Conservation (phyloP, 1,140 invertebrate species). For the Hydropsyche tenuis region DNA sequence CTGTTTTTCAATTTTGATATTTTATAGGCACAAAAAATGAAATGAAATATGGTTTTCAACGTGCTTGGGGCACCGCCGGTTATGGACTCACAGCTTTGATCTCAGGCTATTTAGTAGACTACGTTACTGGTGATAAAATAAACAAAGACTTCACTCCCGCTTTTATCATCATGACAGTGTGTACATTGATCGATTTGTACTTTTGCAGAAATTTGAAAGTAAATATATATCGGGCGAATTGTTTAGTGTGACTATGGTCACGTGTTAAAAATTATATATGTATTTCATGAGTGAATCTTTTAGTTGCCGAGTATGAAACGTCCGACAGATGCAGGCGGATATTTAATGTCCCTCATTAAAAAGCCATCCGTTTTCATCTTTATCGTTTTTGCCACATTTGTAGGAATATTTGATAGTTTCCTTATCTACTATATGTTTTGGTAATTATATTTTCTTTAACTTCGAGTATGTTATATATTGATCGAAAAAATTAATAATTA, state of each 20-base stretch:
- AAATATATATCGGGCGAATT: slow-evolving; percentile 35
- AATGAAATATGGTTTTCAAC: slow-evolving; percentile 75
- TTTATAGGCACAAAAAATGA: slow-evolving; percentile 53
- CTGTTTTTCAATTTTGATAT: background rate
- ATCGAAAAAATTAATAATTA: too few relatives aligned
- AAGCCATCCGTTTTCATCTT: slow-evolving; percentile 70
- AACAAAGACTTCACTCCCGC: slow-evolving; percentile 74
- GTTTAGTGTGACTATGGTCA: background rate
- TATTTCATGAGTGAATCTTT: slow-evolving; percentile 49
- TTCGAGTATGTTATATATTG: too few relatives aligned
- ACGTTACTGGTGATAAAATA: slow-evolving; percentile 58
- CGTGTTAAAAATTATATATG: background rate
- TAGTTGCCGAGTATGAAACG: slow-evolving; percentile 71
- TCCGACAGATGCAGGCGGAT: slow-evolving; percentile 68
- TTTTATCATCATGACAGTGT: slow-evolving; percentile 68
- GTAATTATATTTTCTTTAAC: slow-evolving; percentile 59
- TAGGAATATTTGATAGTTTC: slow-evolving; percentile 77
- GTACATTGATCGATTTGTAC: slow-evolving; percentile 68
- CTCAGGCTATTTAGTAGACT: slow-evolving; percentile 70
- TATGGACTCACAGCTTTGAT: slow-evolving; percentile 73
- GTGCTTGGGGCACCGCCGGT: slow-evolving; percentile 80
- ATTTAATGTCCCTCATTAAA: slow-evolving; percentile 62
- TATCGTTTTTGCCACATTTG: slow-evolving; percentile 72
- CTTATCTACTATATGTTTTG: slow-evolving; percentile 82
- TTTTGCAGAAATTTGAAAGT: slow-evolving; percentile 70